Evolutionary conservation across 2,888 invertebrate genomes (phyloP).

Genomic region (Mantis religiosa): DNA sequence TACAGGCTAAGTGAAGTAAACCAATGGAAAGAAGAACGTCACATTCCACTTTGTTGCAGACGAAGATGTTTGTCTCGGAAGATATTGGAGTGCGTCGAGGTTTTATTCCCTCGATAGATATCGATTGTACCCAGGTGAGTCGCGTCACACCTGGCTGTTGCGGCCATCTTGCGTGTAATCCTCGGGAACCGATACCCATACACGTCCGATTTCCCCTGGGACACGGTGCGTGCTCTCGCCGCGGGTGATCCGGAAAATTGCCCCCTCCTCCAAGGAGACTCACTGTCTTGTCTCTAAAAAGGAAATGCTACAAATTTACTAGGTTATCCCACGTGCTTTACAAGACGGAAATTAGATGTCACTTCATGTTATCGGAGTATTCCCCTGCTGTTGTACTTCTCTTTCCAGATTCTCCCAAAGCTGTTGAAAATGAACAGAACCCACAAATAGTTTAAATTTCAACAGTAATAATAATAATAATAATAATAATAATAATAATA

Average conservation of each 20-base stretch:
- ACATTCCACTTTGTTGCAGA: neutral
- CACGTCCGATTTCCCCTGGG: slow-evolving; percentile 12
- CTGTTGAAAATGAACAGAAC: neutral
- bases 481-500: too few species aligned
- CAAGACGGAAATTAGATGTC: neutral
- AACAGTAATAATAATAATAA: too few species aligned
- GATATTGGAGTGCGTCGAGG: neutral
- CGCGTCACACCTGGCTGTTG: neutral
- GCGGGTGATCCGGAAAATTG: neutral
- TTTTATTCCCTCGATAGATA: neutral
- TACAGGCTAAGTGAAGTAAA: neutral
- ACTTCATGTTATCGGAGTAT: neutral
- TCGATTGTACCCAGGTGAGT: neutral
- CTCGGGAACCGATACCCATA: neutral
- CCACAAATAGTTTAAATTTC: too few species aligned
- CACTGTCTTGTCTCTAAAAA: neutral
- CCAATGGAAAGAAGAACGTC: neutral
- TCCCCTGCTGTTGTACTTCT: neutral
- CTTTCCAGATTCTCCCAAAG: neutral
- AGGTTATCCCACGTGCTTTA: neutral
- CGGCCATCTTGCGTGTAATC: slow-evolving; percentile 9
- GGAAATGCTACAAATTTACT: neutral
- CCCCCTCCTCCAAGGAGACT: too few species aligned
- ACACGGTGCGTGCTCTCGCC: neutral
- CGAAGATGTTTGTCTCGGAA: neutral